Percentiles rank a stretch among this genome's conserved stretches.
These are phyloP conservation scores for Balaeniceps rex DNA, from an alignment of 2,113 vertebrate species.

Conservation along the genomic window DNA sequence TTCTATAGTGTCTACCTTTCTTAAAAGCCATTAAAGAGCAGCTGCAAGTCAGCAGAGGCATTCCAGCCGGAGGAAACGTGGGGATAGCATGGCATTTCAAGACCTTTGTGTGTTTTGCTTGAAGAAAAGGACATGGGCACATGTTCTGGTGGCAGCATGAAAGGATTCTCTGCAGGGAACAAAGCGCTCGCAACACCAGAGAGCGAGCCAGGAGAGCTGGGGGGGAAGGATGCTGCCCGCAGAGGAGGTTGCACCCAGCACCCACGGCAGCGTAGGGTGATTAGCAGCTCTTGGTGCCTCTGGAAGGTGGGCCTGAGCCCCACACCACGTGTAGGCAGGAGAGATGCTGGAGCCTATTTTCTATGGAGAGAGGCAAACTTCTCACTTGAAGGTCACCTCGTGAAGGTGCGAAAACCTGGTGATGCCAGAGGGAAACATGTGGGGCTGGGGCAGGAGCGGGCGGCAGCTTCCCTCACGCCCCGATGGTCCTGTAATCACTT, in stretches of 20 bases:
- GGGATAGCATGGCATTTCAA: neutral
- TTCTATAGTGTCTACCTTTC: neutral
- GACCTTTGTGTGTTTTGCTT: slow-evolving; percentile 9
- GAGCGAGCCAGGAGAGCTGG: neutral
- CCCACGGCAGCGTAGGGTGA: neutral
- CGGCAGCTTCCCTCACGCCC: neutral
- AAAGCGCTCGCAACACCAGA: neutral
- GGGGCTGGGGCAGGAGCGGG: neutral
- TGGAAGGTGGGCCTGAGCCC: neutral
- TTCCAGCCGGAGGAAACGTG: neutral
- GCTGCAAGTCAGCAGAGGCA: neutral
- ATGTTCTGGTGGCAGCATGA: neutral
- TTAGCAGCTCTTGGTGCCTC: neutral
- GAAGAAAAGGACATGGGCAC: neutral
- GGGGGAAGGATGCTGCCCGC: neutral
- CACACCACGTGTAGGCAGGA: neutral
- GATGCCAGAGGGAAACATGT: neutral
- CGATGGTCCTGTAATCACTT: neutral
- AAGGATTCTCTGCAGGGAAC: slow-evolving; percentile 11
- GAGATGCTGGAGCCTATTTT: neutral
- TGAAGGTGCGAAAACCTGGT: accelerated
- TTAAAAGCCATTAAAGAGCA: neutral
- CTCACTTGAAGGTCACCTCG: neutral
- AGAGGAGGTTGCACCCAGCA: neutral
- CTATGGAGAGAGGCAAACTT: neutral